phyloP scores from a whole-genome alignment of 2,888 invertebrate species.

The Pseudococcus longispinus region DNA sequence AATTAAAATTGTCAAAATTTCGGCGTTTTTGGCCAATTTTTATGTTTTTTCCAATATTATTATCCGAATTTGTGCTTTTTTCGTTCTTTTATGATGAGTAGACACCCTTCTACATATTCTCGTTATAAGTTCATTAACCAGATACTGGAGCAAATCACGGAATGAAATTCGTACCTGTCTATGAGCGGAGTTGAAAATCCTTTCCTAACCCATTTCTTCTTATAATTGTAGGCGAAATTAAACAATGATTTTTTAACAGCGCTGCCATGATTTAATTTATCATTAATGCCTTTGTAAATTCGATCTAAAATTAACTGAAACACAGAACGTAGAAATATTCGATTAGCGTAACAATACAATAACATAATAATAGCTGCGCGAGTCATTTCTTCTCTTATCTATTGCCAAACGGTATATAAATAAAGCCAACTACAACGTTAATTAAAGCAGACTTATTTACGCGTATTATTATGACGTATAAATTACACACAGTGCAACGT shows the following conservation, averaged over 20 bases:
- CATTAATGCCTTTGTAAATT: constrained; percentile 93
- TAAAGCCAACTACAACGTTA: neutral
- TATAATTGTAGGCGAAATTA: constrained; percentile 93
- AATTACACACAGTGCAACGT: neutral
- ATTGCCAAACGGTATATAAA: neutral
- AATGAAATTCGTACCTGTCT: constrained; percentile 66
- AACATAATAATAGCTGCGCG: neutral
- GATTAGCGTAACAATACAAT: neutral
- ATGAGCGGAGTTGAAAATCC: constrained; percentile 84
- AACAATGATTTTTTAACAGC: constrained; percentile 83
- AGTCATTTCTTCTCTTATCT: neutral
- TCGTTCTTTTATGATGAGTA: too few relatives aligned
- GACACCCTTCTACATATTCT: too few relatives aligned
- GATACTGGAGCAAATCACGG: too few relatives aligned
- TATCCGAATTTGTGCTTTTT: too few relatives aligned
- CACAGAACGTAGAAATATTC: constrained; percentile 26
- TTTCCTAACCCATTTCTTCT: constrained; percentile 81
- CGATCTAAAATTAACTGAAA: constrained; percentile 91
- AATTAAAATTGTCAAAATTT: too few relatives aligned
- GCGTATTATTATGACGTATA: neutral
- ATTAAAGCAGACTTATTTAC: neutral
- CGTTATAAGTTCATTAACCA: too few relatives aligned
- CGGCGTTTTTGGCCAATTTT: too few relatives aligned
- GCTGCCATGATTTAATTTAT: constrained; percentile 86
- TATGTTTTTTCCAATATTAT: too few relatives aligned